Percentiles rank a stretch among this genome's conserved stretches.
phyloP scores from a whole-genome alignment of 1,140 invertebrate genomes.

The Solen grandis region DNA sequence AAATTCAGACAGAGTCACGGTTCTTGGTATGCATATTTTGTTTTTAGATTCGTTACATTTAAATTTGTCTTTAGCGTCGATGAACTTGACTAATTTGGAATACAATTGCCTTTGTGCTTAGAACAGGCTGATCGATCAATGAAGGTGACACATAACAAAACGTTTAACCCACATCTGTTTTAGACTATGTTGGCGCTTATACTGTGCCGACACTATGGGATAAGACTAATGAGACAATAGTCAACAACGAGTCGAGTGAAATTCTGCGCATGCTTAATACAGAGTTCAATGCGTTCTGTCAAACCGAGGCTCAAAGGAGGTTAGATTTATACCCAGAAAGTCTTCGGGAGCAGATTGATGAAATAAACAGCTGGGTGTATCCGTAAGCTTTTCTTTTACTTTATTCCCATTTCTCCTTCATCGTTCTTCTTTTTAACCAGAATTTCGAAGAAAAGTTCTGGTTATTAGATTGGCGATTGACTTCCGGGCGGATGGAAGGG shows the following conservation, averaged over 20 bases:
- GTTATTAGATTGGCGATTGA: no score
- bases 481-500: neutral
- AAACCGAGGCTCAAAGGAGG: conserved; percentile 69
- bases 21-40: no score
- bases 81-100: no score
- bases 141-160: no score
- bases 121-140: no score
- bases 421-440: neutral
- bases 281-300: conserved; percentile 78
- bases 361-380: conserved; percentile 75
- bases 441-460: no score
- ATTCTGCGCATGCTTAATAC: conserved; percentile 78
- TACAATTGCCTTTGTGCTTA: no score
- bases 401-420: neutral
- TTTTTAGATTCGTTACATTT: no score
- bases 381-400: conserved; percentile 60
- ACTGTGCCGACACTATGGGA: conserved; percentile 78
- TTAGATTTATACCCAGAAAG: conserved; percentile 75
- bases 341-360: conserved; percentile 70
- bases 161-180: no score
- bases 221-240: conserved; percentile 72
- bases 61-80: no score
- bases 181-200: conserved; percentile 69
- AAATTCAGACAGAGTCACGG: no score
- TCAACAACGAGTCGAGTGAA: conserved; percentile 79